Conservation (phyloP, 2,797 vertebrate species). For the Muraenolepis orangiensis region DNA sequence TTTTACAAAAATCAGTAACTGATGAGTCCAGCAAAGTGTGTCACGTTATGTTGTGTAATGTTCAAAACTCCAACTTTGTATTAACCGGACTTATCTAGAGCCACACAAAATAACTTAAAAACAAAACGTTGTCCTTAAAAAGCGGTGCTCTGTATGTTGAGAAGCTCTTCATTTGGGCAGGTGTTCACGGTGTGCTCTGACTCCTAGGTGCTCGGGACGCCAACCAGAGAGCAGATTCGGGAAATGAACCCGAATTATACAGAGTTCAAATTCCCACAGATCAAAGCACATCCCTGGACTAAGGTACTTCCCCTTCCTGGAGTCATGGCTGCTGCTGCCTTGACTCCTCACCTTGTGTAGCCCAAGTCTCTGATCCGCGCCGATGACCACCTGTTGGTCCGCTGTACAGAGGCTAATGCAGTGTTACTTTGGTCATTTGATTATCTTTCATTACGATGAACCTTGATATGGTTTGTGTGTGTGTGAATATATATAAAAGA, state of each 20-base stretch:
- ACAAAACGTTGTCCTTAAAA: no score
- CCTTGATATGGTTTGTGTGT: not conserved
- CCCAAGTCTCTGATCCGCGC: not conserved
- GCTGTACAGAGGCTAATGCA: not conserved
- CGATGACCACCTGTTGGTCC: not conserved
- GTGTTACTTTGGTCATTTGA: not conserved
- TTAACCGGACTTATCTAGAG: no score
- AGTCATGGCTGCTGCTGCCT: not conserved
- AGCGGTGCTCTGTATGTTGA: no score
- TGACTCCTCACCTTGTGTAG: not conserved
- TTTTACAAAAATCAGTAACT: no score
- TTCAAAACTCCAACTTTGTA: no score
- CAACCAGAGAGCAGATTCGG: conserved; percentile 92
- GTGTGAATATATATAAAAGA: not conserved
- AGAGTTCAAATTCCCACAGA: conserved; percentile 96
- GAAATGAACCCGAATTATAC: conserved; percentile 98
- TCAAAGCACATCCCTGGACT: conserved; percentile 95
- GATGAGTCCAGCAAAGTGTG: no score
- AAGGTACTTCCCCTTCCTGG: conserved; percentile 70
- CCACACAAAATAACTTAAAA: no score
- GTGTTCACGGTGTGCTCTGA: no score
- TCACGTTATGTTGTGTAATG: no score
- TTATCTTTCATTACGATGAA: not conserved
- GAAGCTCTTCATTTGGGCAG: no score
- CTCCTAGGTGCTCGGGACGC: conserved; percentile 87